Conservation (phyloP, 2,888 invertebrate species). For the Noctua comes region DNA sequence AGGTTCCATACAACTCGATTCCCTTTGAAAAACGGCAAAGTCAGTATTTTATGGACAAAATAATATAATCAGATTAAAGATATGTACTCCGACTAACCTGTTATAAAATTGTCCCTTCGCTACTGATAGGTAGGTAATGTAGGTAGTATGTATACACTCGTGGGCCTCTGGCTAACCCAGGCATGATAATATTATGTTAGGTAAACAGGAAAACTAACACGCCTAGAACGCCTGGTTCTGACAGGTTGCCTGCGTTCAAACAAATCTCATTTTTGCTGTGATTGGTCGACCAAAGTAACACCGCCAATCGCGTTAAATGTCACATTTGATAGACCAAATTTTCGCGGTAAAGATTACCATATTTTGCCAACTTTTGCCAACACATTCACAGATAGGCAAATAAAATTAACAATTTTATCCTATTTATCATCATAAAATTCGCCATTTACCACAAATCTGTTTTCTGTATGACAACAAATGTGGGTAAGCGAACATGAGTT, state of each 20-base stretch:
- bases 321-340: background rate
- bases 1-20: too few species aligned
- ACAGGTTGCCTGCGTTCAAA: background rate
- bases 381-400: background rate
- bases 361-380: background rate
- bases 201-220: background rate
- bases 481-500: background rate
- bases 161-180: background rate
- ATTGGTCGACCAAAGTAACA: background rate
- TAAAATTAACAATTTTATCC: background rate
- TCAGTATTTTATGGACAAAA: too few species aligned
- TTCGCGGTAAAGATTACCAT: background rate
- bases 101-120: too few species aligned
- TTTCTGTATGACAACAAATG: background rate
- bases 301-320: background rate
- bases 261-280: background rate
- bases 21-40: too few species aligned
- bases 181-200: background rate
- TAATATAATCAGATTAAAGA: too few species aligned
- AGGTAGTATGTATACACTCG: too few species aligned
- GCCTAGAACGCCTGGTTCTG: background rate
- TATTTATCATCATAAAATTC: background rate
- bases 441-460: background rate
- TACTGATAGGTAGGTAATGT: too few species aligned
- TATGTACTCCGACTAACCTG: too few species aligned